Percentiles rank a stretch among this genome's conserved stretches.
These are phyloP conservation scores for Vesta saturnalis DNA, from an alignment of 2,888 invertebrate genomes.

Conservation along the genomic window DNA sequence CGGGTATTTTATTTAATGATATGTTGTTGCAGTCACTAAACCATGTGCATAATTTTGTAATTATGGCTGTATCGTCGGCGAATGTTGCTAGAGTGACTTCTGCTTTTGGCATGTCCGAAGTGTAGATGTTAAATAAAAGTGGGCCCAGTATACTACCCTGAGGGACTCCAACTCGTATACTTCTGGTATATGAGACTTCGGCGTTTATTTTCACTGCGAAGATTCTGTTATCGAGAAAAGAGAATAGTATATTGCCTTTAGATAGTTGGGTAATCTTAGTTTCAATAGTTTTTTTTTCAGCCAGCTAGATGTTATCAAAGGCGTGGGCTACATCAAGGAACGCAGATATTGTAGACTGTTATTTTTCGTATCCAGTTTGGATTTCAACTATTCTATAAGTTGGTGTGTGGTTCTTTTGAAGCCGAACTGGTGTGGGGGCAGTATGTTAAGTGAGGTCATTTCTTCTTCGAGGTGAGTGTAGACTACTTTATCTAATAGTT, in stretches of 20 bases:
- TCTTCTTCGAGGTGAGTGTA: neutral
- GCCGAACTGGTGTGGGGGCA: neutral
- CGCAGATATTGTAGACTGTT: neutral
- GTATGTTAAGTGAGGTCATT: neutral
- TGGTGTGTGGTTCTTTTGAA: neutral
- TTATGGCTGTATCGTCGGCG: too few relatives aligned
- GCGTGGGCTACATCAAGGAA: constrained; percentile 15
- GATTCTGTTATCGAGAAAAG: too few relatives aligned
- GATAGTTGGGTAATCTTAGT: neutral
- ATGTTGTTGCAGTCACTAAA: too few relatives aligned
- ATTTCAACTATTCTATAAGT: neutral
- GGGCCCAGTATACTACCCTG: neutral
- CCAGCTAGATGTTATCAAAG: constrained; percentile 19
- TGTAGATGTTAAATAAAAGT: neutral
- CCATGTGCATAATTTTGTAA: too few relatives aligned
- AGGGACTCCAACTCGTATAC: neutral
- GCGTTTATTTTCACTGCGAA: neutral
- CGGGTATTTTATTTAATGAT: too few relatives aligned
- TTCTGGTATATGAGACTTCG: neutral
- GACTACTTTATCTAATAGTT: neutral
- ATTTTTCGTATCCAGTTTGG: neutral
- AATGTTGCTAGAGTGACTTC: too few relatives aligned
- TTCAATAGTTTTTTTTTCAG: neutral
- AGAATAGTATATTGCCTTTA: too few relatives aligned
- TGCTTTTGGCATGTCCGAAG: too few relatives aligned